Percentiles rank a stretch among this genome's conserved stretches.
These are phyloP conservation scores for Anomalospiza imberbis DNA, from an alignment of 2,797 vertebrate species.

Conservation along the genomic window DNA sequence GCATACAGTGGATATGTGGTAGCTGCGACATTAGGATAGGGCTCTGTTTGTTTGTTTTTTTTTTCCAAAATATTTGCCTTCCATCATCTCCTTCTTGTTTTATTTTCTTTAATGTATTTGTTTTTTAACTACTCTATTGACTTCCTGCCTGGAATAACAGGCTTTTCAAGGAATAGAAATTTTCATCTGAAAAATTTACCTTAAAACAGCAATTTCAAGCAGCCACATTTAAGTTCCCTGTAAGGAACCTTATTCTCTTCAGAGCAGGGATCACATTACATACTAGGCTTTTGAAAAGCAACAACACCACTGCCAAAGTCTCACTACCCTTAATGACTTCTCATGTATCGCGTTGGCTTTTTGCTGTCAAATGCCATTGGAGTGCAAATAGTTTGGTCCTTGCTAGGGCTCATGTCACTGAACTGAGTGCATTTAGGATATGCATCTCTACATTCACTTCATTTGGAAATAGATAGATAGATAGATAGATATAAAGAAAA, in stretches of 20 bases:
- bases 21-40: neutral
- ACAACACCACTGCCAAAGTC: constrained; percentile 57
- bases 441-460: constrained; percentile 59
- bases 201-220: constrained; percentile 21
- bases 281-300: constrained; percentile 72
- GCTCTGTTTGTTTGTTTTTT: neutral
- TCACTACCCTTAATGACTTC: constrained; percentile 66
- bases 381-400: constrained; percentile 60
- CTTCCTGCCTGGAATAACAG: neutral
- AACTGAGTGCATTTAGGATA: constrained; percentile 76
- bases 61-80: neutral
- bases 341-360: constrained; percentile 74
- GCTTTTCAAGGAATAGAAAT: neutral
- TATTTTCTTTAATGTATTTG: neutral
- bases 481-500: neutral
- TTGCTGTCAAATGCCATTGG: constrained; percentile 68
- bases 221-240: constrained; percentile 7
- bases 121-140: neutral
- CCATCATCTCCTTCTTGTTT: neutral
- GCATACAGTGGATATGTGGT: neutral
- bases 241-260: constrained; percentile 42
- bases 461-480: neutral
- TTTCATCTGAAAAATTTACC: neutral
- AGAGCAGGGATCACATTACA: constrained; percentile 62
- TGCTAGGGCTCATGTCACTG: constrained; percentile 75